A percentile compares a stretch with the other conserved stretches of the same genome.
phyloP scores from a whole-genome alignment of 2,797 vertebrate genomes.

The Lagorchestes hirsutus region DNA sequence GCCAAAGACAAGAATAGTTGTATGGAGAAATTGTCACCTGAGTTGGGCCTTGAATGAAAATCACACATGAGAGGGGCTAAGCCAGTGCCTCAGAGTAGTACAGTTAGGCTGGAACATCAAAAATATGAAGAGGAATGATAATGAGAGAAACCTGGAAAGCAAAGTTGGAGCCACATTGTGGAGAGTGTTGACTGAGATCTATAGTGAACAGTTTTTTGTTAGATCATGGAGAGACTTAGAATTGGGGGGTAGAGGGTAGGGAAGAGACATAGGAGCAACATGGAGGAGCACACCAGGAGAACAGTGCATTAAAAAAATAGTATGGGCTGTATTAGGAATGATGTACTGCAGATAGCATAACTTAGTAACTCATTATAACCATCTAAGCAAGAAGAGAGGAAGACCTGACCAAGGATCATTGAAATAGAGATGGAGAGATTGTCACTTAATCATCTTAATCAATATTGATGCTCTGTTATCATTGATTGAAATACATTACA shows the following conservation, averaged over 20 bases:
- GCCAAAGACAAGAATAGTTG: not conserved
- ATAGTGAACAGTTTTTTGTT: not conserved
- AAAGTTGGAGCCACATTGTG: not conserved
- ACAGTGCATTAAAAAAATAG: not conserved
- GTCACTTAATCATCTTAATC: not conserved
- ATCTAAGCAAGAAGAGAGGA: not conserved
- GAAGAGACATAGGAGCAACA: not conserved
- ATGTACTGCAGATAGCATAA: not conserved
- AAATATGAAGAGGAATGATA: not conserved
- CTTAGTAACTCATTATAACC: not conserved
- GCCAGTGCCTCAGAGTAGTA: not conserved
- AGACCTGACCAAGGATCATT: not conserved
- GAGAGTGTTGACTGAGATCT: not conserved
- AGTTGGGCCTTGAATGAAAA: not conserved
- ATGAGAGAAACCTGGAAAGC: not conserved
- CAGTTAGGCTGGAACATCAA: not conserved
- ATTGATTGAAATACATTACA: conserved; percentile 19
- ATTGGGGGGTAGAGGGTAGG: not conserved
- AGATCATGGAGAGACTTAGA: not conserved
- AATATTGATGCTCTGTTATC: conserved; percentile 26
- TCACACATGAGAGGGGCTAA: not conserved
- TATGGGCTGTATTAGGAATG: not conserved
- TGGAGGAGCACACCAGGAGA: not conserved
- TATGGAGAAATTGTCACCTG: not conserved
- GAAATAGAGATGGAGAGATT: not conserved